These are phyloP conservation scores for Paraplagusia blochii DNA, from an alignment of 2,113 vertebrate genomes.

Conservation along the genomic window DNA sequence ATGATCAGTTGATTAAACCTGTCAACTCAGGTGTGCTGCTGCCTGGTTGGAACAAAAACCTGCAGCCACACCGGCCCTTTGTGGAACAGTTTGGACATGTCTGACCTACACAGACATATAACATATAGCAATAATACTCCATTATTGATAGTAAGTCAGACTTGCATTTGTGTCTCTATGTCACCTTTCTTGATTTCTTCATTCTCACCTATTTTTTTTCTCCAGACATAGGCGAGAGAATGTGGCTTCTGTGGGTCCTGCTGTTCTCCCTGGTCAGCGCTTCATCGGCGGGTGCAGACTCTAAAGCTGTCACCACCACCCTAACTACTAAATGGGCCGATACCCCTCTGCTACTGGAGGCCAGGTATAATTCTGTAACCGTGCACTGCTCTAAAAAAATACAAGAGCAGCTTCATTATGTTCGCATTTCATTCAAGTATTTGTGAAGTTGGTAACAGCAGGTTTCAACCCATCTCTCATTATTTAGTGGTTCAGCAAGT, in stretches of 20 bases:
- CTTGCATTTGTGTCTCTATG: not conserved
- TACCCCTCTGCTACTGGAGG: constrained; percentile 89
- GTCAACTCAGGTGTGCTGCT: too few relatives aligned
- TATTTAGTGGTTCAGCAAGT: constrained; percentile 23
- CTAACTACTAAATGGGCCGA: constrained; percentile 93
- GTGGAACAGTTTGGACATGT: too few relatives aligned
- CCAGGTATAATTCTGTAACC: constrained; percentile 77
- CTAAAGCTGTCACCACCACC: constrained; percentile 93
- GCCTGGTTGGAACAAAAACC: too few relatives aligned
- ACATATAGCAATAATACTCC: too few relatives aligned
- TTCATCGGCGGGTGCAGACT: constrained; percentile 78
- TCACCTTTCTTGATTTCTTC: too few relatives aligned
- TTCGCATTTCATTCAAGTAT: constrained; percentile 3
- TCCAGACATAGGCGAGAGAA: constrained; percentile 67
- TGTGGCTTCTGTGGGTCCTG: constrained; percentile 75
- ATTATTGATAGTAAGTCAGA: too few relatives aligned
- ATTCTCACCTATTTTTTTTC: not conserved
- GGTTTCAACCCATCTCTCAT: constrained; percentile 9
- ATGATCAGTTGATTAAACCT: too few relatives aligned
- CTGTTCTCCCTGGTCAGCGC: constrained; percentile 74
- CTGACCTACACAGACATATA: too few relatives aligned
- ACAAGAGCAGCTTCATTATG: constrained; percentile 3
- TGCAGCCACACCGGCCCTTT: too few relatives aligned
- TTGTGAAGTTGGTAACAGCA: constrained; percentile 4
- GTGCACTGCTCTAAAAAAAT: constrained; percentile 15